These are phyloP conservation scores for Drosophila buzzatii DNA, from an alignment of 2,888 invertebrate genomes.

Conservation along the genomic window DNA sequence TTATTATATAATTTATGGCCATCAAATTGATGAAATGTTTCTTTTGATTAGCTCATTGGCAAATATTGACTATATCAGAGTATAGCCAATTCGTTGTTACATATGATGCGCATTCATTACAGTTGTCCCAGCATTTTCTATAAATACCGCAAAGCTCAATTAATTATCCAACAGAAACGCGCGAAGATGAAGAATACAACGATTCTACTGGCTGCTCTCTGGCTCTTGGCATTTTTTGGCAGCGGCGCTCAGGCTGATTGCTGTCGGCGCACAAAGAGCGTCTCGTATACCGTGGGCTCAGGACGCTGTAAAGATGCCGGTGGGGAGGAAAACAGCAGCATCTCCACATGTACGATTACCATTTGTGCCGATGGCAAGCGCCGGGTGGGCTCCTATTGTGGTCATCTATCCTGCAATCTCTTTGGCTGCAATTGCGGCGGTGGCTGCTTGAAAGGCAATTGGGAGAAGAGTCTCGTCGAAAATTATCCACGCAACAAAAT, in stretches of 20 bases:
- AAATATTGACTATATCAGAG: neutral
- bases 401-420: neutral
- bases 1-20: no score
- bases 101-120: neutral
- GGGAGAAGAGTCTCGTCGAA: neutral
- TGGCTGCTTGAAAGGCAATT: neutral
- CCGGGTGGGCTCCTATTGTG: constrained; percentile 3
- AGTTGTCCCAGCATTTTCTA: neutral
- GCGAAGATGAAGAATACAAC: neutral
- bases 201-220: neutral
- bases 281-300: neutral
- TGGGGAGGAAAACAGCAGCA: neutral
- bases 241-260: neutral
- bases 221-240: neutral
- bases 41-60: no score
- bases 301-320: constrained; percentile 1
- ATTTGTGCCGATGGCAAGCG: constrained; percentile 8
- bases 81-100: neutral
- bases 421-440: constrained; percentile 1
- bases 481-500: neutral
- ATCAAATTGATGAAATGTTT: no score
- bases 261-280: neutral
- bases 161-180: no score
- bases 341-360: neutral
- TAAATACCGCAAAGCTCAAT: neutral